Evolutionary conservation across 2,113 vertebrate genomes (phyloP).

Genomic region (Alouatta palliata): DNA sequence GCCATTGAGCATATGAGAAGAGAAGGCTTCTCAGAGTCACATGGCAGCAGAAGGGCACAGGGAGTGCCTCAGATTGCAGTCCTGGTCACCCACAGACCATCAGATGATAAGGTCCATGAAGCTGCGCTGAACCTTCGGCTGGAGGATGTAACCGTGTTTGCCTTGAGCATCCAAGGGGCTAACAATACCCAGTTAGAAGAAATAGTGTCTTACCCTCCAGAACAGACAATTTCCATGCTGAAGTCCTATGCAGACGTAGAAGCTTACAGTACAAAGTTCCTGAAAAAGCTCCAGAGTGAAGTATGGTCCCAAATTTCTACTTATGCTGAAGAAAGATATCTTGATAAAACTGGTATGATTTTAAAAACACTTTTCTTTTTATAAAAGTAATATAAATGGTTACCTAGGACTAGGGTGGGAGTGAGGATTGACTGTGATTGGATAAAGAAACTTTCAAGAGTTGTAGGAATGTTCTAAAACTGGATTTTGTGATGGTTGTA

Average conservation of each 20-base stretch:
- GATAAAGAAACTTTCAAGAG: not conserved
- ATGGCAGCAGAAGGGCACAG: slow-evolving; percentile 61
- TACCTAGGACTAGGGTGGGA: not conserved
- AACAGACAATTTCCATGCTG: slow-evolving; percentile 10
- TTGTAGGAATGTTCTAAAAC: not conserved
- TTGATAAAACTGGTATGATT: slow-evolving; percentile 74
- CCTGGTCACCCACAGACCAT: slow-evolving; percentile 74
- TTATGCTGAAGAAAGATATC: slow-evolving; percentile 22
- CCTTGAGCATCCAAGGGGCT: slow-evolving; percentile 59
- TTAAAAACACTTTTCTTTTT: not conserved
- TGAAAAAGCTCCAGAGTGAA: slow-evolving; percentile 76
- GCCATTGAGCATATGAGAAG: slow-evolving; percentile 69
- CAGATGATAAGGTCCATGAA: slow-evolving; percentile 38
- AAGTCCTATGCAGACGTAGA: slow-evolving; percentile 62
- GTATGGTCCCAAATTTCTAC: slow-evolving; percentile 56
- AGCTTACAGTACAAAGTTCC: not conserved
- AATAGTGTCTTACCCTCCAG: slow-evolving; percentile 70
- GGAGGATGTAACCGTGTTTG: slow-evolving; percentile 61
- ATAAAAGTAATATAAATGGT: not conserved
- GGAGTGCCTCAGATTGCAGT: slow-evolving; percentile 79
- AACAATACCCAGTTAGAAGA: slow-evolving; percentile 67
- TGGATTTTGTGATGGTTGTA: not conserved
- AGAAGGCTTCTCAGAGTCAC: slow-evolving; percentile 53
- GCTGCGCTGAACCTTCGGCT: slow-evolving; percentile 50
- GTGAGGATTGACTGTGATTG: not conserved